Evolutionary conservation across 2,113 vertebrate species (phyloP), one percentile per base, ranked within the genome.

Genomic region (Amblyopsis rosae): DNA sequence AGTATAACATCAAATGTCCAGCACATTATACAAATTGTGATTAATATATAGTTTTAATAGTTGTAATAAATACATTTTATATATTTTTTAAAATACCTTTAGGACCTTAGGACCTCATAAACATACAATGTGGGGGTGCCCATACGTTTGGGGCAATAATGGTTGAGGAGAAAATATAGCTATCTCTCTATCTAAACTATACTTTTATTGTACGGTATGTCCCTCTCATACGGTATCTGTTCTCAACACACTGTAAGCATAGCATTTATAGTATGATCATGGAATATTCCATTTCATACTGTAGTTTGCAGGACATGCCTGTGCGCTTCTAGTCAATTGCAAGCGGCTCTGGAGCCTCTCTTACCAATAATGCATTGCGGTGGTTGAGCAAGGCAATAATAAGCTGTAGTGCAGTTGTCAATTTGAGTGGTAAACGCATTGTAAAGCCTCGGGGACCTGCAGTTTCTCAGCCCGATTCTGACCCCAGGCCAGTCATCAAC

Each of bases 371-470:
- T 62, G 82, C 72, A 59, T 70, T 12, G 79, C 58, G 71, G 79
- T 86, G 84, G 83, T 86, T 90, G 81, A 71, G 79, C 73, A 72
- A 83, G 82, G 82, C 87, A 89, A 82, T 88, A 88, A 88, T 85
- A 85, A 80, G 79, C 83, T 82, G 73, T 79, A 70, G 80, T 85
- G 62, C 81, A 73, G 85, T 83, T 87, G 89, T 90, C 87, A 84
- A 79, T 81, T 58, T 80, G 80, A 81, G 83, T 74, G 74, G 89
- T 89, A 89, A 90, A 90, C 89, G 88, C 85, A 84, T 85, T 84
- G 89, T 88, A 87, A 87, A 79, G 86, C 88, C 87, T 48, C 72
- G 16, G 84, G 88, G 87, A 65, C 49, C 66, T 68, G 76, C 69
- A 82, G 83, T 76, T 82, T 71, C 77, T 82, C 82, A 82, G 77